These are phyloP conservation scores for Fregetta grallaria DNA, from an alignment of 2,113 vertebrate genomes.

Conservation along the genomic window DNA sequence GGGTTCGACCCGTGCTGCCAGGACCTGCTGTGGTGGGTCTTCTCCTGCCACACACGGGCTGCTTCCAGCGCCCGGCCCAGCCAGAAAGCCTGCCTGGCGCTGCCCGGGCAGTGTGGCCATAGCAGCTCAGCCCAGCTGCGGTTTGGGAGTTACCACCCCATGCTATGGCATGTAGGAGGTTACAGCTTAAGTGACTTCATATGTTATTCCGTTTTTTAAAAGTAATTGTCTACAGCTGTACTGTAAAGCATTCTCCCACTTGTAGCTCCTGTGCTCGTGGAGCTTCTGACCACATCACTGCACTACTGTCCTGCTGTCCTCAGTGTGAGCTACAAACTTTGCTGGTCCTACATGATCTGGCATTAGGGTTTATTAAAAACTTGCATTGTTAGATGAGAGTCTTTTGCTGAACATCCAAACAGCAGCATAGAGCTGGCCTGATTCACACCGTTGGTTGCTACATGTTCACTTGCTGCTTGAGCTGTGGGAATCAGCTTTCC, in stretches of 20 bases:
- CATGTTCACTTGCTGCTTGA: neutral
- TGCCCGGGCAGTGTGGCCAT: neutral
- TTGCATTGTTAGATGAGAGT: too few relatives aligned
- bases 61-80: neutral
- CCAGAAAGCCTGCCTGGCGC: neutral
- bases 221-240: neutral
- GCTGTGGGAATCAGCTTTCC: neutral
- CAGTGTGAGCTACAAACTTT: neutral
- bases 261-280: neutral
- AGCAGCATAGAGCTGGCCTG: neutral
- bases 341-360: neutral
- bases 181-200: accelerated
- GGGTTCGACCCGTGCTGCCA: accelerated
- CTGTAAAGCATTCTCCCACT: neutral
- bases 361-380: neutral
- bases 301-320: neutral
- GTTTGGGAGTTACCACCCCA: accelerated
- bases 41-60: neutral
- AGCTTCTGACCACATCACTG: neutral
- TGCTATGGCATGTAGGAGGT: neutral
- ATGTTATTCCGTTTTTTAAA: accelerated
- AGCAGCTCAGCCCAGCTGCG: neutral
- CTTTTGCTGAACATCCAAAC: accelerated
- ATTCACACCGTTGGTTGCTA: accelerated
- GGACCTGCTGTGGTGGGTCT: neutral